Base-by-base conservation (phyloP, 2,888 invertebrate genomes). In the Nycteola revayana region DNA sequence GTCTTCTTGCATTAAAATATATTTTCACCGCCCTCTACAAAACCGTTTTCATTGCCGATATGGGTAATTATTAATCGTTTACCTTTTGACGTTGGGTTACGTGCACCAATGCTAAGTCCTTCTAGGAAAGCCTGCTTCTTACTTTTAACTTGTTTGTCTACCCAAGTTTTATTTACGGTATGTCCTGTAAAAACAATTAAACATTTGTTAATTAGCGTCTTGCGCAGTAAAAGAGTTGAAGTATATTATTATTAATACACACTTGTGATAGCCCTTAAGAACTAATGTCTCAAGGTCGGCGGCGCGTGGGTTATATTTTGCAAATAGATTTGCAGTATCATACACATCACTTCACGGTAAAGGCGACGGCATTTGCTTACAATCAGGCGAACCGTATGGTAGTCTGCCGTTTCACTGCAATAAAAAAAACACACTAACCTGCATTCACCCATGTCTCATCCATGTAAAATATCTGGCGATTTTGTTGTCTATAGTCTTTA, bases 1-100 rank as follows among this genome's bases (percentile, higher is more conserved):
- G 6, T 33, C 31, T 50, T 51, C 36, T 50, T 49, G 5, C 36
- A 42, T 28, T 54, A 41, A 35, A 50, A 50, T 25, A 57, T 32
- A 25, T 28, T 42, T 10, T 32, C 31, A 6, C 32, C 44, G 7
- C 28, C 49, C 34, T 49, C 42, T 9, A 49, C 9, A 32, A 57
- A 57, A 6, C 49, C 45, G 5, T 46, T 38, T 10, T 8, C 30
- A 23, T 42, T 44, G 7, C 49, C 48, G 10, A 48, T 53, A 31
- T 51, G 39, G 14, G 32, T 33, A 6, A 52, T 31, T 9, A 50
- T 47, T 11, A 56, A 25, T 10, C 49, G 34, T 42, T 41, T 51
- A 18, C 52, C 47, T 34, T 49, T 49, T 26, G 35, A 36, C 20
- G 35, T 35, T 14, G 35, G 35, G 14, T 29, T 35, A 20, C 14